Evolutionary conservation across 1,140 invertebrate genomes (phyloP), one percentile per base, ranked within the genome.

Genomic region (Ceratina australensis): DNA sequence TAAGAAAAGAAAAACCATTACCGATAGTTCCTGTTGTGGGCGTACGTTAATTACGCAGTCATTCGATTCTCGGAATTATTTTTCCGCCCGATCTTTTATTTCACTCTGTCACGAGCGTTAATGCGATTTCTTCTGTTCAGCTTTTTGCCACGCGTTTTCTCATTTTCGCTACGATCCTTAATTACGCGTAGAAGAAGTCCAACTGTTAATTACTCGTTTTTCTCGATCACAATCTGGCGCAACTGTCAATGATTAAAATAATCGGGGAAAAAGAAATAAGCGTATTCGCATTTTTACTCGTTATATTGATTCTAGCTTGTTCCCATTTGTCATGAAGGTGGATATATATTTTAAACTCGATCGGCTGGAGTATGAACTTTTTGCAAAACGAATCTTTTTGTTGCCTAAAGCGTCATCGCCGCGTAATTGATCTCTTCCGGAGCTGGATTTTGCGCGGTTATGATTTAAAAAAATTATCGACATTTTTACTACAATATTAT

Each of bases 1-100:
- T 42, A 5, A 2, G 26, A 2, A 4, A 22, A n/a, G 16, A 42
- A 54, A 42, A 24, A n/a, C 13, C n/a, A 42, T 15, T 18, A 22
- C 33, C n/a, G 22, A 61, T 24, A 71, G 22, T n/a, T 24, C n/a
- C 12, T 54, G 50, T 54, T 42, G 67, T 69, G 57, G 67, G 67
- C 5, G 67, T 69, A 72, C 3, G 18, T 5, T 16, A 7, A 50
- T 72, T 16, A 13, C 0, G 4, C 18, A 61, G 18, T 28, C 5
- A n/a, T 22, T 22, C 20, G 18, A 7, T 56, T 42, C 28, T 68
- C 20, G 2, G 13, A 52, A 26, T 1, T 42, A 13, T 22, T 33
- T 16, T 28, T 26, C 13, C 15, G 28, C 12, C 28, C 28, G 47
- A 15, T 71, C 33, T 22, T 24, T 28, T 28, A n/a, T n/a, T 69